Conservation (phyloP, 2,113 vertebrate genomes). For the Alexandromys fortis region DNA sequence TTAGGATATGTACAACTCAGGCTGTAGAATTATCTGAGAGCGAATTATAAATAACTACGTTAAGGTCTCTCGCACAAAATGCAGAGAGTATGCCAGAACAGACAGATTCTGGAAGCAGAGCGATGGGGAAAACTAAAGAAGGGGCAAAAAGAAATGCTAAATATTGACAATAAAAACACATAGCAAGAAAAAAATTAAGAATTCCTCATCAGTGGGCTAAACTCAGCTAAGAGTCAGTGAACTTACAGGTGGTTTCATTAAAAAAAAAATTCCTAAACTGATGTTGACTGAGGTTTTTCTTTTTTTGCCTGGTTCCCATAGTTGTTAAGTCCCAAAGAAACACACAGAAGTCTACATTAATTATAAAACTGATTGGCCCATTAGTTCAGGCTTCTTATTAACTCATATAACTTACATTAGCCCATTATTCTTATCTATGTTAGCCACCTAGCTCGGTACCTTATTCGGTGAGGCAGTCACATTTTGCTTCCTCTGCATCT, state of each 20-base stretch:
- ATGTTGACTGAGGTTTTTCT: too few relatives aligned
- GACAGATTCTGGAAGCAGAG: neutral
- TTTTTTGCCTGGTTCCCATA: too few relatives aligned
- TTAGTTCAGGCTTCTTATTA: too few relatives aligned
- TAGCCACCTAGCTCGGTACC: too few relatives aligned
- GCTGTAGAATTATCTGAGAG: neutral
- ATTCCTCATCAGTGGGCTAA: neutral
- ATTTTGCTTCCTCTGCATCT: too few relatives aligned
- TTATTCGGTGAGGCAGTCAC: too few relatives aligned
- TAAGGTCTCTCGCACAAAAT: neutral
- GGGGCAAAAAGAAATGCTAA: neutral
- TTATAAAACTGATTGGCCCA: too few relatives aligned
- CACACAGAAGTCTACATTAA: too few relatives aligned
- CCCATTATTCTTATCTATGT: too few relatives aligned
- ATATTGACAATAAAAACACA: neutral
- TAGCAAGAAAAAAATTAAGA: neutral
- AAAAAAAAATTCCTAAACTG: neutral
- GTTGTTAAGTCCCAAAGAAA: too few relatives aligned
- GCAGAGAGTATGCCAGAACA: neutral
- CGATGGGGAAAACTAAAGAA: neutral
- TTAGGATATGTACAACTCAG: neutral
- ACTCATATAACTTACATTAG: too few relatives aligned
- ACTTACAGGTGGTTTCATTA: neutral
- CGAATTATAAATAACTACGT: neutral
- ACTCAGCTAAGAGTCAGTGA: neutral